Conservation (phyloP, 2,797 vertebrate species). For the Melanotaenia boesemani region DNA sequence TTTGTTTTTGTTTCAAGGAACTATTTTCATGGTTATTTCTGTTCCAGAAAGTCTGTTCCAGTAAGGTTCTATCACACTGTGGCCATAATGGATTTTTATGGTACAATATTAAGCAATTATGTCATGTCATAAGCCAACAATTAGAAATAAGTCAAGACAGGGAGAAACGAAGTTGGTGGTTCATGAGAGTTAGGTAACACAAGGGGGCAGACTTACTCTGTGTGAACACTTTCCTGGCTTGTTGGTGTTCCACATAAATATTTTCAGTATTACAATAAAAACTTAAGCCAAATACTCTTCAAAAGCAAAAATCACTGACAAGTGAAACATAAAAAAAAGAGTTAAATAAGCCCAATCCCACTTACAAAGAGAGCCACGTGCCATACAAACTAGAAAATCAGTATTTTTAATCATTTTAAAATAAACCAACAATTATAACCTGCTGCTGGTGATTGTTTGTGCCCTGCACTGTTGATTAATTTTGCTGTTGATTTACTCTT, state of each 20-base stretch:
- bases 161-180: background rate
- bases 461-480: background rate
- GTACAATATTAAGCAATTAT: background rate
- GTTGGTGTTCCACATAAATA: too few relatives aligned
- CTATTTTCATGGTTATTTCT: conserved; percentile 28
- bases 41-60: background rate
- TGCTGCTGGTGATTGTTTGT: background rate
- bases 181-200: conserved; percentile 31
- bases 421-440: background rate
- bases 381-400: background rate
- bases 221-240: background rate
- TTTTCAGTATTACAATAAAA: background rate
- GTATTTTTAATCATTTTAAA: background rate
- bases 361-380: background rate
- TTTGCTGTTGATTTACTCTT: background rate
- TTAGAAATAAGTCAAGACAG: background rate
- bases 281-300: background rate
- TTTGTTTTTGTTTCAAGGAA: background rate
- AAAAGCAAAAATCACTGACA: background rate
- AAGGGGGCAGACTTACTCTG: conserved; percentile 60
- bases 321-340: background rate
- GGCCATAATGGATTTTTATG: background rate
- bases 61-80: background rate
- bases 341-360: background rate
- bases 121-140: background rate